Conservation (phyloP, 2,888 invertebrate genomes). For the Eupithecia vulgata region DNA sequence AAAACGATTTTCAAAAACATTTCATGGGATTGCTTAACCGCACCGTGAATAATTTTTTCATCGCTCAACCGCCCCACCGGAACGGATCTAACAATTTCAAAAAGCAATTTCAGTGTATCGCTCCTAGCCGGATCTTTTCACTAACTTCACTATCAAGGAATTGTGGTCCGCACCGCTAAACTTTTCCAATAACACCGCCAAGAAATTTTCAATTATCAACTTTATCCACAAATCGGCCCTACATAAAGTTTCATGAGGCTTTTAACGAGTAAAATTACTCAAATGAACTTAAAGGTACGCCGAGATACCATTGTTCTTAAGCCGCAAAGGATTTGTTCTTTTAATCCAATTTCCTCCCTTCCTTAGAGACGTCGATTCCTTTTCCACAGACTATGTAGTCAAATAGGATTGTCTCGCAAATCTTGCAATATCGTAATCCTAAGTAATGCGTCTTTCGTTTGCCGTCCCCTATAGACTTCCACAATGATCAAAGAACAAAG, state of each 20-base stretch:
- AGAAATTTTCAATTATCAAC: constrained; percentile 72
- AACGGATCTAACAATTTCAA: constrained; percentile 44
- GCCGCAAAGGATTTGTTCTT: constrained; percentile 48
- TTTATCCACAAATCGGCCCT: constrained; percentile 55
- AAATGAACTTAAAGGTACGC: constrained; percentile 36
- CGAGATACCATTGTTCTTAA: constrained; percentile 40
- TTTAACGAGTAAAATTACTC: constrained; percentile 48
- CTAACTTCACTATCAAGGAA: constrained; percentile 54
- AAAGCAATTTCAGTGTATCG: constrained; percentile 52
- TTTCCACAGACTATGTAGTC: constrained; percentile 47
- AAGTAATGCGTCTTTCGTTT: constrained; percentile 51
- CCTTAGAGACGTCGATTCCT: constrained; percentile 45
- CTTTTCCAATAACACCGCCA: constrained; percentile 65
- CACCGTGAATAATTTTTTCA: constrained; percentile 14
- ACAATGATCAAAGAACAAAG: constrained; percentile 42
- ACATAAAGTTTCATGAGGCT: constrained; percentile 47
- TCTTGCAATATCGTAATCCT: constrained; percentile 48
- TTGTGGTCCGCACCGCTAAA: constrained; percentile 53
- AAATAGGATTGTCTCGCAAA: constrained; percentile 48
- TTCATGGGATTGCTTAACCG: constrained; percentile 1
- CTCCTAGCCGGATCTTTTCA: constrained; percentile 39
- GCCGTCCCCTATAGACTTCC: constrained; percentile 48
- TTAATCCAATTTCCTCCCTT: constrained; percentile 49
- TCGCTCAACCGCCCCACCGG: constrained; percentile 13
- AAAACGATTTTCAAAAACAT: background rate